phyloP scores from a whole-genome alignment of 2,888 invertebrate genomes.

The Ernsta delagoae region DNA sequence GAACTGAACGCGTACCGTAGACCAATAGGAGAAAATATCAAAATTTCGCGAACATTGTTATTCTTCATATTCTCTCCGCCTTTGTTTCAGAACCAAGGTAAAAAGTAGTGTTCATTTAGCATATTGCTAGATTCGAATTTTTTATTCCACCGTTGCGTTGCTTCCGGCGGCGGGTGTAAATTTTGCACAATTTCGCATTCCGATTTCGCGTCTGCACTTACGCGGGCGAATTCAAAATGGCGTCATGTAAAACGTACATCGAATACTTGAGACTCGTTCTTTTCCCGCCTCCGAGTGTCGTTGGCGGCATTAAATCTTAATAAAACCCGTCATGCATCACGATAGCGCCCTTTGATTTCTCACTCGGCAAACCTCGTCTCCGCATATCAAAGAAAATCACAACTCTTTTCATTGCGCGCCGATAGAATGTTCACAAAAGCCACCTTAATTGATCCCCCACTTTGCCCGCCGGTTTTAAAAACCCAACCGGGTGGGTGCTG shows the following conservation, averaged over 20 bases:
- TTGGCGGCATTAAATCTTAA: slow-evolving; percentile 84
- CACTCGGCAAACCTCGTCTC: slow-evolving; percentile 83
- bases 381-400: slow-evolving; percentile 83
- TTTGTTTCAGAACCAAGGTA: slow-evolving; percentile 38
- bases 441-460: slow-evolving; percentile 78
- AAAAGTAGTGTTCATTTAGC: slow-evolving; percentile 38
- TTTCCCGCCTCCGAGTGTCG: slow-evolving; percentile 83
- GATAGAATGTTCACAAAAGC: slow-evolving; percentile 80
- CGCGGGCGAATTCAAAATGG: slow-evolving; percentile 76
- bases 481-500: slow-evolving; percentile 51
- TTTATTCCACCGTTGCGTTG: slow-evolving; percentile 35
- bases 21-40: slow-evolving; percentile 25
- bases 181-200: slow-evolving; percentile 39
- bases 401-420: slow-evolving; percentile 84
- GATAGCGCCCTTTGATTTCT: slow-evolving; percentile 81
- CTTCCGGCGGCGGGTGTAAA: slow-evolving; percentile 37
- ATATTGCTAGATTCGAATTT: slow-evolving; percentile 38
- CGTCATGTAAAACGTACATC: slow-evolving; percentile 80
- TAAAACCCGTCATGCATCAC: slow-evolving; percentile 83
- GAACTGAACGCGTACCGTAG: slow-evolving; percentile 17
- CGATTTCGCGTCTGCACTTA: slow-evolving; percentile 56
- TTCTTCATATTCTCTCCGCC: slow-evolving; percentile 32
- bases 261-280: slow-evolving; percentile 80
- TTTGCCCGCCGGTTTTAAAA: slow-evolving; percentile 62
- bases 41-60: slow-evolving; percentile 29